Base-by-base conservation (phyloP, 2,888 invertebrate species). In the Macropis europaea region DNA sequence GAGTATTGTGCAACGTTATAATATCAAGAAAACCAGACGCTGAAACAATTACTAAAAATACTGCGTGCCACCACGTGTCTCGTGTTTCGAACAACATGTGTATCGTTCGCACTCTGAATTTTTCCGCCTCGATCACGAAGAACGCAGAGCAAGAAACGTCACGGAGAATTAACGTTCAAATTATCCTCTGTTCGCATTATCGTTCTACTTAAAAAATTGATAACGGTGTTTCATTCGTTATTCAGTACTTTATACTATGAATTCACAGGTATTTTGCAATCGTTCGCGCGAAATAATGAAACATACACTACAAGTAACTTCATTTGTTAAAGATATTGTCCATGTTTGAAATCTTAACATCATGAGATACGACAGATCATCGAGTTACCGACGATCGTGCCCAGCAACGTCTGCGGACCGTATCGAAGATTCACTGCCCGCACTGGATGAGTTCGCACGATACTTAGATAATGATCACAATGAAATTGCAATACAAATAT, bases 401-500 rank as follows among this genome's bases (percentile, higher is more conserved):
- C 15, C 15, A 17, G 52, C 24, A 59, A 43, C 47, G 36, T 50
- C 45, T 45, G 60, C 54, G 34, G 52, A 40, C 52, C 30, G 24
- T 36, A 24, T 60, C 57, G 63, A 73, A 69, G 56, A 47, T 69
- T 63, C 64, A 69, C 75, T 61, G 73, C 60, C 61, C 56, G 54
- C 75, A 69, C 73, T 72, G 67, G 73, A 54, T 38, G 53, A 68
- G 48, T 57, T 30, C 19, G 53, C 36, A 57, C 30, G 24, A 17
- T 30, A 60, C 50, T 32, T 54, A 36, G 43, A 54, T 24, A 48
- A 71, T 42, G 45, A 67, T 66, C 60, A 72, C 72, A 72, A 72
- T 61, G 38, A 60, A 66, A 59, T 45, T 26, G 36, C 54, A 59
- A 59, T 63, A 54, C 52, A 63, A 57, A 54, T 71, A 60, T 52